phyloP scores from a whole-genome alignment of 2,797 vertebrate species.

The Melopsittacus undulatus region DNA sequence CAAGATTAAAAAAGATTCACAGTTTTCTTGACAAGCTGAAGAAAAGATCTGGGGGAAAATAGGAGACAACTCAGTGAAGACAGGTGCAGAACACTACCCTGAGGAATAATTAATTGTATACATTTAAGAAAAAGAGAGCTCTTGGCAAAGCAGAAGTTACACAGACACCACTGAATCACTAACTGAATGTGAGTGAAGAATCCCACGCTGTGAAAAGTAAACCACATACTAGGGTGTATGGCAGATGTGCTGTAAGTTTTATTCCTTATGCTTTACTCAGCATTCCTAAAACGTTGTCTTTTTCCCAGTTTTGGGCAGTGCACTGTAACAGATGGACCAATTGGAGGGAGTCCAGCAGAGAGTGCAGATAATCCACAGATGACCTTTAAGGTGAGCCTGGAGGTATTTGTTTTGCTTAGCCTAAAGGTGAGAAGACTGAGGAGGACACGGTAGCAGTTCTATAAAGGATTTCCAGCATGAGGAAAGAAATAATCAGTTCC shows the following conservation, averaged over 20 bases:
- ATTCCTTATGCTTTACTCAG: conserved; percentile 48
- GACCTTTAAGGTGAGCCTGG: conserved; percentile 40
- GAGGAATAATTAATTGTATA: conserved; percentile 58
- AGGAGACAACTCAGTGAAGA: neutral
- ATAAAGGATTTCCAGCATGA: neutral
- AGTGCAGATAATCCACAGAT: conserved; percentile 15
- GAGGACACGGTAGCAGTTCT: neutral
- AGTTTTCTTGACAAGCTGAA: neutral
- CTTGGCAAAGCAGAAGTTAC: conserved; percentile 53
- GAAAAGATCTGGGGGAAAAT: neutral
- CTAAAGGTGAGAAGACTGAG: neutral
- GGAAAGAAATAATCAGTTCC: neutral
- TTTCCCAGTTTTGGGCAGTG: conserved; percentile 20
- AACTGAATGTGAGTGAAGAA: conserved; percentile 23
- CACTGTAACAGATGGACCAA: conserved; percentile 44
- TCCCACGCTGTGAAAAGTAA: conserved; percentile 41
- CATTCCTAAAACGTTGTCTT: conserved; percentile 40
- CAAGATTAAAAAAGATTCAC: neutral
- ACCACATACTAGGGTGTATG: conserved; percentile 9
- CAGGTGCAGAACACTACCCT: neutral
- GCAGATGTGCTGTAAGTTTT: conserved; percentile 16
- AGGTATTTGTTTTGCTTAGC: conserved; percentile 28
- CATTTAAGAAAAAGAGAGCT: conserved; percentile 9
- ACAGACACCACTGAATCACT: conserved; percentile 32
- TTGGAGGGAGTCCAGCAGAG: conserved; percentile 40